Conservation (phyloP, 35 echinoderm and acorn worm genomes). For the Heliocidaris erythrogramma region DNA sequence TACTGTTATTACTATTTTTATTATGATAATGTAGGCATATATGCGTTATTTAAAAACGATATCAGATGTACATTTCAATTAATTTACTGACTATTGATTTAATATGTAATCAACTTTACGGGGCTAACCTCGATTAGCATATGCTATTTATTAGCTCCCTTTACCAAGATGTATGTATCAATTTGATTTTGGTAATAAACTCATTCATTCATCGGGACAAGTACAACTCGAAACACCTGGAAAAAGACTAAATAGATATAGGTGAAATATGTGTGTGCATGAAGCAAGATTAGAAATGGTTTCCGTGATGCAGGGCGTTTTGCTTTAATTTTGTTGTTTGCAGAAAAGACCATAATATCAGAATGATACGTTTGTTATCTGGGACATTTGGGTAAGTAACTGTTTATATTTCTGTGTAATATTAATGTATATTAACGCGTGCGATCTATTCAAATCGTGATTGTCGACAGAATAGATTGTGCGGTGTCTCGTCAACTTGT, state of each 20-base stretch:
- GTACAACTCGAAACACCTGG: not conserved
- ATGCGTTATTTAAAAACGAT: too few species aligned
- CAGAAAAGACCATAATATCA: not conserved
- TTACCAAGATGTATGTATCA: too few species aligned
- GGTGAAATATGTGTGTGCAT: too few species aligned
- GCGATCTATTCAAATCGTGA: not conserved
- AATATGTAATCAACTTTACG: too few species aligned
- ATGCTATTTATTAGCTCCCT: too few species aligned
- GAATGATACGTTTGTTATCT: conserved; percentile 56
- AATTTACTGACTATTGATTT: too few species aligned
- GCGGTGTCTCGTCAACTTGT: not conserved
- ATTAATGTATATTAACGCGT: not conserved
- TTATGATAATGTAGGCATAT: too few species aligned
- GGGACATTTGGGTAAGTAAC: conserved; percentile 49
- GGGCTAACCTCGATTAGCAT: too few species aligned
- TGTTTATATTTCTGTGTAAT: not conserved
- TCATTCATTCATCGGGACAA: too few species aligned
- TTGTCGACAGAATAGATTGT: not conserved
- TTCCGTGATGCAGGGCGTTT: not conserved
- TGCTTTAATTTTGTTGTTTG: not conserved
- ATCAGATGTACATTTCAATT: too few species aligned
- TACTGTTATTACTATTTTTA: too few species aligned
- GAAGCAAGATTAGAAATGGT: not conserved
- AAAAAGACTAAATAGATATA: not conserved
- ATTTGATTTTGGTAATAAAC: too few species aligned